Conservation (phyloP, 2,888 invertebrate species). For the Orthosia gracilis region DNA sequence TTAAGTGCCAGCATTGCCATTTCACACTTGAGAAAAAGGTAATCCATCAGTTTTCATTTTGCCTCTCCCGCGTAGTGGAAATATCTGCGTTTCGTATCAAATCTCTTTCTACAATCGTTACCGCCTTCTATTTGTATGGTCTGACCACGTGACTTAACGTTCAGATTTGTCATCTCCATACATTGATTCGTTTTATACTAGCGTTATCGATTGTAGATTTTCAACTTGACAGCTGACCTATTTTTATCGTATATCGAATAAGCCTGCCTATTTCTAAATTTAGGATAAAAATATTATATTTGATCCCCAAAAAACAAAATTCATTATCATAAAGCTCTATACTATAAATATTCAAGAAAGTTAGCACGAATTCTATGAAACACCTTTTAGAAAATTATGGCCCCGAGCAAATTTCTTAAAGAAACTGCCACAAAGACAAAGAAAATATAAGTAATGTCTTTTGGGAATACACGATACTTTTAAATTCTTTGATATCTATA, state of each 20-base stretch:
- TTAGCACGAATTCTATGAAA: conserved; percentile 22
- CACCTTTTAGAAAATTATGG: conserved; percentile 27
- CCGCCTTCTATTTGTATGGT: too few relatives aligned
- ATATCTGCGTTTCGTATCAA: background rate
- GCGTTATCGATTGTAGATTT: too few relatives aligned
- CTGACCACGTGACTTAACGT: too few relatives aligned
- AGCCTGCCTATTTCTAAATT: background rate
- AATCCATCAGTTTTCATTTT: too few relatives aligned
- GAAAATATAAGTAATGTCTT: conserved; percentile 9
- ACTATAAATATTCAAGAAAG: conserved; percentile 19
- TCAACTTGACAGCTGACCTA: background rate
- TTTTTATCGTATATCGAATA: background rate
- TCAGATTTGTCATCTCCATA: too few relatives aligned
- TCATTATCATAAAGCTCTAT: background rate
- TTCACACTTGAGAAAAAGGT: too few relatives aligned
- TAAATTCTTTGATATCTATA: conserved; percentile 18
- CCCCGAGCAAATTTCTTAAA: conserved; percentile 21
- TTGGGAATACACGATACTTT: conserved; percentile 23
- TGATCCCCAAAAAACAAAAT: conserved; percentile 5
- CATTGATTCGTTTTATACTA: too few relatives aligned
- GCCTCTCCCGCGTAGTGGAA: background rate
- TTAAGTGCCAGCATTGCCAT: too few relatives aligned
- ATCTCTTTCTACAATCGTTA: too few relatives aligned
- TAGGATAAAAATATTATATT: background rate
- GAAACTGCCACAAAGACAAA: conserved; percentile 16